A percentile compares a stretch with the other conserved stretches of the same genome.
These are phyloP conservation scores for Drosophila nigromelanica DNA, from an alignment of 1,140 invertebrate genomes.

Conservation along the genomic window DNA sequence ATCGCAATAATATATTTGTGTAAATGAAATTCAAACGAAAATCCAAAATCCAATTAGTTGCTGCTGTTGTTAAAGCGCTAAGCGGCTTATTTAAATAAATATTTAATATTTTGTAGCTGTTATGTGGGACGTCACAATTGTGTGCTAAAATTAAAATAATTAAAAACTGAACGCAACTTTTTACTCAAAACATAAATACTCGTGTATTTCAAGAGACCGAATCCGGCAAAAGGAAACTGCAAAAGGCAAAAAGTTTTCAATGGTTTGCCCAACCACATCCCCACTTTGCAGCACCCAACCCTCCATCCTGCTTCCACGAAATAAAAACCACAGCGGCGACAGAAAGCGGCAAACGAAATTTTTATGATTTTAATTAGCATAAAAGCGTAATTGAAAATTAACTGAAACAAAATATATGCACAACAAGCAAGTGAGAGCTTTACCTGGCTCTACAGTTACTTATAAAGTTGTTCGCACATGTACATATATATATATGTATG, in stretches of 20 bases:
- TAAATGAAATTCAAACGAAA: background rate
- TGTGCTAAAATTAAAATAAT: constrained; percentile 10
- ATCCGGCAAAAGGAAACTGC: constrained; percentile 6
- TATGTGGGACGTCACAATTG: background rate
- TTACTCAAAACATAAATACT: constrained; percentile 9
- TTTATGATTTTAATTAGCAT: constrained; percentile 78
- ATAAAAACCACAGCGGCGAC: constrained; percentile 46
- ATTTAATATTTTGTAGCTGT: constrained; percentile 6
- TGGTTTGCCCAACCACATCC: background rate
- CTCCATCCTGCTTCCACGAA: background rate
- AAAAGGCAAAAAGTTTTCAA: constrained; percentile 24
- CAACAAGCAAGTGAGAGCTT: constrained; percentile 8
- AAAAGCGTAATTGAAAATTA: constrained; percentile 80
- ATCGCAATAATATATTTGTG: background rate
- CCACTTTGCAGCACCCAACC: background rate
- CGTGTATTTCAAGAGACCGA: constrained; percentile 8
- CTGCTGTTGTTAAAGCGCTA: background rate
- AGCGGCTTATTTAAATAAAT: constrained; percentile 3
- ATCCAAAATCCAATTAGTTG: constrained; percentile 2
- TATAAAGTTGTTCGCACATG: background rate
- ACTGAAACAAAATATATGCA: constrained; percentile 71
- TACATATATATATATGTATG: constrained; percentile 5
- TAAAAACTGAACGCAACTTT: constrained; percentile 14
- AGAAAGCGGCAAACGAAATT: constrained; percentile 54
- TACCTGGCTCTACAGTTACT: background rate